Conservation (phyloP, 2,797 vertebrate species). For the Acipenser transmontanus region DNA sequence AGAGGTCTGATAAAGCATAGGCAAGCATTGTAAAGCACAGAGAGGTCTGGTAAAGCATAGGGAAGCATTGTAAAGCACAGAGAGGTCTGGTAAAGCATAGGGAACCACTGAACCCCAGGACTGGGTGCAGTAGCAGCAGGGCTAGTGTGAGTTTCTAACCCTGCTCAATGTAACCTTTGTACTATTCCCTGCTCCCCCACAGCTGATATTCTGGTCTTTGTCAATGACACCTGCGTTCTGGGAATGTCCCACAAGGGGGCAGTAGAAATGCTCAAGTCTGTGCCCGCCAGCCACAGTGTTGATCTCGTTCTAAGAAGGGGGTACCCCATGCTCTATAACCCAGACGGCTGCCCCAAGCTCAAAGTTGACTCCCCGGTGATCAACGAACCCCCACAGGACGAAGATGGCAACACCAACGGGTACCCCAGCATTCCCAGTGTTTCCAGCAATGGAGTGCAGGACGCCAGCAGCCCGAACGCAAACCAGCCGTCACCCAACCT, state of each 20-base stretch:
- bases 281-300: slow-evolving; percentile 62
- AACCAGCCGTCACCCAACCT: slow-evolving; percentile 20
- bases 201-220: slow-evolving; percentile 68
- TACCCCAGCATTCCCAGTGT: slow-evolving; percentile 30
- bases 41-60: too few species aligned
- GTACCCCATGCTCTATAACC: slow-evolving; percentile 69
- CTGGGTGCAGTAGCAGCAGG: too few species aligned
- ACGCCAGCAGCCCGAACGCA: slow-evolving; percentile 16
- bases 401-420: neutral
- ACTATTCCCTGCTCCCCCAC: slow-evolving; percentile 4
- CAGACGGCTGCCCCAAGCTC: slow-evolving; percentile 60
- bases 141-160: too few species aligned
- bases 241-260: slow-evolving; percentile 61
- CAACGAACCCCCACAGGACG: slow-evolving; percentile 1
- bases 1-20: too few species aligned
- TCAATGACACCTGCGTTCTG: slow-evolving; percentile 60
- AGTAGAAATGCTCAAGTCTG: slow-evolving; percentile 60
- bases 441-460: slow-evolving; percentile 13
- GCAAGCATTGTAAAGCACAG: too few species aligned
- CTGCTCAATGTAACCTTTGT: too few species aligned
- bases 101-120: too few species aligned
- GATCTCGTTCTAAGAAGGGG: slow-evolving; percentile 65
- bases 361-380: slow-evolving; percentile 27
- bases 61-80: too few species aligned
- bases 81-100: too few species aligned